A percentile compares a stretch with the other conserved stretches of the same genome.
These are phyloP conservation scores for Drepanosiphum platanoidis DNA, from an alignment of 2,888 invertebrate species.

Conservation along the genomic window DNA sequence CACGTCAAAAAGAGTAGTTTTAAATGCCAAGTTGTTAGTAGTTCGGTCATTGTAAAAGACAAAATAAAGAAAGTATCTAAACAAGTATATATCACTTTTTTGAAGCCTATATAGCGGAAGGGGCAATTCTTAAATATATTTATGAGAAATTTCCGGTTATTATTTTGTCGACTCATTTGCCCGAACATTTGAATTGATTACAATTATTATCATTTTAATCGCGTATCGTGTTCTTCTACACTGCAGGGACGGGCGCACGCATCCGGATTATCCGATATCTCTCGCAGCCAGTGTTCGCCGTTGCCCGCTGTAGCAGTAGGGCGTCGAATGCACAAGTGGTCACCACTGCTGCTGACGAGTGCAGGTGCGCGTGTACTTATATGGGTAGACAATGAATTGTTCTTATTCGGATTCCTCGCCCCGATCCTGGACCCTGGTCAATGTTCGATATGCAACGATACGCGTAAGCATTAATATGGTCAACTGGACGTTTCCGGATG, in stretches of 20 bases:
- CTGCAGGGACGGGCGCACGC: not conserved
- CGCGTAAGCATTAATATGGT: not conserved
- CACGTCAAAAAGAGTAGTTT: too few relatives aligned
- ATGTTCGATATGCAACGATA: not conserved
- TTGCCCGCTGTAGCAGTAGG: not conserved
- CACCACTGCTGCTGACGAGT: not conserved
- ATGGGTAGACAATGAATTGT: not conserved
- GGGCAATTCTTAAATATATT: too few relatives aligned
- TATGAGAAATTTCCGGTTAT: too few relatives aligned
- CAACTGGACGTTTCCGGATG: not conserved
- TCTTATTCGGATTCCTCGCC: not conserved
- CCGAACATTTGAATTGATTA: too few relatives aligned
- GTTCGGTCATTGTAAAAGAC: too few relatives aligned
- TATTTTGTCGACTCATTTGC: too few relatives aligned
- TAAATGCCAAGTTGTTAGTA: too few relatives aligned
- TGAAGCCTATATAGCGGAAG: too few relatives aligned
- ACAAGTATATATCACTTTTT: too few relatives aligned
- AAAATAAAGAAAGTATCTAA: too few relatives aligned
- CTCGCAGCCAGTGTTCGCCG: not conserved
- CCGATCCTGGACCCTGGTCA: not conserved
- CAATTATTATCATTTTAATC: too few relatives aligned
- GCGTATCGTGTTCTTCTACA: too few relatives aligned
- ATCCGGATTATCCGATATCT: not conserved
- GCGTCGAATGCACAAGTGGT: not conserved
- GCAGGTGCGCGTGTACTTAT: not conserved